Evolutionary conservation across 1,140 invertebrate genomes (phyloP).

Genomic region (Tetragnatha versicolor): DNA sequence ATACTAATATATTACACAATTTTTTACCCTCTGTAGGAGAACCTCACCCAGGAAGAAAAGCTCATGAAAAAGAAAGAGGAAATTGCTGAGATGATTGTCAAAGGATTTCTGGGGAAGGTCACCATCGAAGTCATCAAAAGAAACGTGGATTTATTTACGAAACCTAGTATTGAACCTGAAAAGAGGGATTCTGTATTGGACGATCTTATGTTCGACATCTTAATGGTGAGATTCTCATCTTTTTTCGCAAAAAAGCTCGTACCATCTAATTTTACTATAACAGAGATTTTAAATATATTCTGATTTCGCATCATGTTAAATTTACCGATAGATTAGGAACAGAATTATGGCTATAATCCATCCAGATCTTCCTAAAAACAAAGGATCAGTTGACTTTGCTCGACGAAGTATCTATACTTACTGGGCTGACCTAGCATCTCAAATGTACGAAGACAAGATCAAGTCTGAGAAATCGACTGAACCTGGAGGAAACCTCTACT

Average conservation of each 20-base stretch:
- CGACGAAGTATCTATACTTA: slow-evolving; percentile 36
- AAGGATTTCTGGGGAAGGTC: slow-evolving; percentile 20
- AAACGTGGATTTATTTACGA: slow-evolving; percentile 17
- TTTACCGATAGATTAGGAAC: slow-evolving; percentile 1
- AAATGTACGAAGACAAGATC: slow-evolving; percentile 34
- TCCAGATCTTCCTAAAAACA: neutral
- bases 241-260: too few species aligned
- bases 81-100: slow-evolving; percentile 21
- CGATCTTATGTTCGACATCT: slow-evolving; percentile 12
- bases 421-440: slow-evolving; percentile 12
- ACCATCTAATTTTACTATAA: too few species aligned
- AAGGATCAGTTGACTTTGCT: slow-evolving; percentile 27
- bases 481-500: neutral
- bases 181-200: slow-evolving; percentile 31
- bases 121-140: slow-evolving; percentile 15
- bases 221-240: slow-evolving; percentile 37
- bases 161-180: neutral
- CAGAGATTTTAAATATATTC: too few species aligned
- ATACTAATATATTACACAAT: too few species aligned
- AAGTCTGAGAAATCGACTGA: neutral
- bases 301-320: too few species aligned
- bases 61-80: slow-evolving; percentile 4
- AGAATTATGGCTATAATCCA: slow-evolving; percentile 8
- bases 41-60: slow-evolving; percentile 1
- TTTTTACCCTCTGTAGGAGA: too few species aligned